These are phyloP conservation scores for Aix galericulata DNA, from an alignment of 2,113 vertebrate genomes.

Conservation along the genomic window DNA sequence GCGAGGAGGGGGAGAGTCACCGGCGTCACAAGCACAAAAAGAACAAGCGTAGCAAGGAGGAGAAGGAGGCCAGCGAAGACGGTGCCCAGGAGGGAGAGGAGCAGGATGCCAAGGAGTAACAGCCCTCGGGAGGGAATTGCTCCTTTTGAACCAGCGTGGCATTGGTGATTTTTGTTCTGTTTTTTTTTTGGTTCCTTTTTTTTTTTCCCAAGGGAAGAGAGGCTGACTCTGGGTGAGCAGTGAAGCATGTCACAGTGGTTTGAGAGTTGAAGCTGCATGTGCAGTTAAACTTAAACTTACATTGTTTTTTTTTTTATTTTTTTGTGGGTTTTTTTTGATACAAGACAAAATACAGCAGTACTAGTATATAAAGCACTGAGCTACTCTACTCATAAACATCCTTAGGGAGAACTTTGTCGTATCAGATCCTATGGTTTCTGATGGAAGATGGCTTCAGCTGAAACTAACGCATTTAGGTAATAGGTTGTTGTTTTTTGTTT, in stretches of 20 bases:
- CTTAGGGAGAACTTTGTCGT: slow-evolving; percentile 25
- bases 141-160: background rate
- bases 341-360: background rate
- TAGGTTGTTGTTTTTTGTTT: background rate
- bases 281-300: background rate
- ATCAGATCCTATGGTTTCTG: slow-evolving; percentile 76
- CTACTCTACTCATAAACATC: slow-evolving; percentile 18
- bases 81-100: slow-evolving; percentile 60
- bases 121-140: rapidly evolving
- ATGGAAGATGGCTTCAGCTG: slow-evolving; percentile 63
- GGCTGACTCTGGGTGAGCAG: background rate
- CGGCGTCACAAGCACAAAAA: slow-evolving; percentile 83
- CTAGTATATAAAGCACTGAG: slow-evolving; percentile 46
- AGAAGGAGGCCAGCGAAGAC: slow-evolving; percentile 71
- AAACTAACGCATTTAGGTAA: slow-evolving; percentile 28
- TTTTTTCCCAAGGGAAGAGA: background rate
- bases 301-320: background rate
- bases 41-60: slow-evolving; percentile 80
- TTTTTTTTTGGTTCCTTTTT: background rate
- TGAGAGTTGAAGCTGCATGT: background rate
- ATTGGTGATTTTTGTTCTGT: background rate
- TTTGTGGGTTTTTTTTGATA: slow-evolving; percentile 16
- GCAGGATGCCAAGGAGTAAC: slow-evolving; percentile 73
- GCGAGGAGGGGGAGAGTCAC: slow-evolving; percentile 77
- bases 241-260: background rate